A percentile compares a stretch with the other conserved stretches of the same genome.
Evolutionary conservation across 1,140 invertebrate genomes (phyloP).

Genomic region (Rhopalosiphum padi): DNA sequence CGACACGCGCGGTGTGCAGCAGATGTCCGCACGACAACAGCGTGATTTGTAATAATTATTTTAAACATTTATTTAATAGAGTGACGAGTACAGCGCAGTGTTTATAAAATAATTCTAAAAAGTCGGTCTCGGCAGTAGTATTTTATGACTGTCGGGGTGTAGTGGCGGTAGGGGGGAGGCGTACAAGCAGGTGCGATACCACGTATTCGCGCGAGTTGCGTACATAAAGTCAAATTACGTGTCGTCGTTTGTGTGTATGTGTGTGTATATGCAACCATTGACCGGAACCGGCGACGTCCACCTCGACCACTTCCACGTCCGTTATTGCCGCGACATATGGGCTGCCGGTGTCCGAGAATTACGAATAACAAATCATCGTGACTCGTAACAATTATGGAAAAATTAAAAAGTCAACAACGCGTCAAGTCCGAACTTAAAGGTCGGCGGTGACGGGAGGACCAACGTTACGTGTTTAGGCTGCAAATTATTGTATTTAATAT

Average conservation of each 20-base stretch:
- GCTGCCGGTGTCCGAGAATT: slow-evolving; percentile 28
- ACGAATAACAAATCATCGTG: slow-evolving; percentile 49
- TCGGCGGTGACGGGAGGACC: neutral
- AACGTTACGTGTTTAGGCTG: slow-evolving; percentile 8
- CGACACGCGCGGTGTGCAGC: neutral
- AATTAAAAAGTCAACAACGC: slow-evolving; percentile 52
- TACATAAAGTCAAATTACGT: slow-evolving; percentile 5
- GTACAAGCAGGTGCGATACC: neutral
- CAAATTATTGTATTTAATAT: neutral
- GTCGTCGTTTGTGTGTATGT: neutral
- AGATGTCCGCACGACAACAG: slow-evolving; percentile 30
- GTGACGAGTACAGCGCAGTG: neutral
- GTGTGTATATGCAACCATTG: neutral
- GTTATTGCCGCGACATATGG: slow-evolving; percentile 33
- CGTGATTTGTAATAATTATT: slow-evolving; percentile 43
- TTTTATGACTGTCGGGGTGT: neutral
- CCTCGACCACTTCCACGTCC: neutral
- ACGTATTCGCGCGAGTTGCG: neutral
- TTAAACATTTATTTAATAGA: slow-evolving; percentile 19
- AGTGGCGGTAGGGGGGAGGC: neutral
- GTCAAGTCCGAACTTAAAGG: slow-evolving; percentile 29
- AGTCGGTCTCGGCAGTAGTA: neutral
- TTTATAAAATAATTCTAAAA: neutral
- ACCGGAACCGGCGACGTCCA: slow-evolving; percentile 4
- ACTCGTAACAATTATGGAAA: slow-evolving; percentile 44